Percentiles rank a stretch among this genome's conserved stretches.
These are phyloP conservation scores for Eudyptes chrysolophus DNA, from an alignment of 2,113 vertebrate species.

Conservation along the genomic window DNA sequence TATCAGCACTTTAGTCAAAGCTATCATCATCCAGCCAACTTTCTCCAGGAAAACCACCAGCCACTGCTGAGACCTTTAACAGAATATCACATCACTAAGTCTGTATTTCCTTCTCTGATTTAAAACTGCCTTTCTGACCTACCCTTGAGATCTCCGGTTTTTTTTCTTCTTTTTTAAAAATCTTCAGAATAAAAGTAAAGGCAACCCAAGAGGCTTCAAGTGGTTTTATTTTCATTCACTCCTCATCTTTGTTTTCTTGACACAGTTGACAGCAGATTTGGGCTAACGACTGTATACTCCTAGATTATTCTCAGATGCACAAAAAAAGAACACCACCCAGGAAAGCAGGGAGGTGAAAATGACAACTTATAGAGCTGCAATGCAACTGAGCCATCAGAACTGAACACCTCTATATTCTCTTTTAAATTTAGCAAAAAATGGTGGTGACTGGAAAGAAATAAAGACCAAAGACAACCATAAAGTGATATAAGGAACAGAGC, in stretches of 20 bases:
- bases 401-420: not conserved
- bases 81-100: not conserved
- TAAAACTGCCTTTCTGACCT: constrained; percentile 15
- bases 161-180: not conserved
- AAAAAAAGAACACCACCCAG: not conserved
- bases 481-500: not conserved
- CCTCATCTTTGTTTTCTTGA: constrained; percentile 11
- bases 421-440: not conserved
- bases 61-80: not conserved
- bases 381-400: not conserved
- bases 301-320: constrained; percentile 5
- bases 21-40: not conserved
- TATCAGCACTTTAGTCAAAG: not conserved
- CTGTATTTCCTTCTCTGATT: not conserved
- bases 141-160: constrained; percentile 2
- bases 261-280: constrained; percentile 12
- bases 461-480: not conserved
- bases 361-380: not conserved
- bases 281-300: not conserved
- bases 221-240: constrained; percentile 30
- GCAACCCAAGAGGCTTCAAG: not conserved
- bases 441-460: not conserved
- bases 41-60: not conserved
- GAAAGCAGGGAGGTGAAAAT: constrained; percentile 18
- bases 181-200: constrained; percentile 10